Conservation (phyloP, 35 echinoderm and acorn worm genomes). For the Strongylocentrotus purpuratus region DNA sequence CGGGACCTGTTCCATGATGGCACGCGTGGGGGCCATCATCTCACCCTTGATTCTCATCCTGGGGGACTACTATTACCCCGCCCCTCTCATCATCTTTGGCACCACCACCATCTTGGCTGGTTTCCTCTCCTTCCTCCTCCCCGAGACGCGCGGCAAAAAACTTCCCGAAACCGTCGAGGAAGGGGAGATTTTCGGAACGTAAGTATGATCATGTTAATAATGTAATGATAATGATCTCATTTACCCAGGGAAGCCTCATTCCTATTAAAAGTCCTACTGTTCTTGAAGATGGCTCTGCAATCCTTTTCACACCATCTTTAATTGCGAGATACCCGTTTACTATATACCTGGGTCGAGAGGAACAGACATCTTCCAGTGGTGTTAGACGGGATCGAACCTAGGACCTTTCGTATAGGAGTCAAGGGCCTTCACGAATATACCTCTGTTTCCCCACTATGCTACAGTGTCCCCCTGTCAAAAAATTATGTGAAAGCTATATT, state of each 20-base stretch:
- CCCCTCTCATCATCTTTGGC: constrained; percentile 75
- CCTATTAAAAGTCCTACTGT: not conserved
- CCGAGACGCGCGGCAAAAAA: constrained; percentile 61
- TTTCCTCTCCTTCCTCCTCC: constrained; percentile 59
- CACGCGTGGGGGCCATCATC: constrained; percentile 50
- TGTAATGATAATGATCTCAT: not conserved
- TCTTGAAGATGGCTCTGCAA: not conserved
- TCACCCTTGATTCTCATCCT: constrained; percentile 72
- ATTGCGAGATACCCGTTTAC: not conserved
- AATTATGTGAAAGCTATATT: no score
- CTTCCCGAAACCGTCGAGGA: constrained; percentile 81
- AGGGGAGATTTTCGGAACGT: constrained; percentile 70
- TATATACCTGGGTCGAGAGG: not conserved
- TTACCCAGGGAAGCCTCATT: not conserved
- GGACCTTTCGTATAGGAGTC: not conserved
- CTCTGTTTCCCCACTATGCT: not conserved
- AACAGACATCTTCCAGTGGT: no score
- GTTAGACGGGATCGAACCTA: no score
- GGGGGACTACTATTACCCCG: constrained; percentile 64
- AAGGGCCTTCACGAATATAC: not conserved
- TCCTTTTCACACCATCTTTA: not conserved
- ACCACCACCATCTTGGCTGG: constrained; percentile 63
- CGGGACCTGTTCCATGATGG: constrained; percentile 61
- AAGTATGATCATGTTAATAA: constrained; percentile 5
- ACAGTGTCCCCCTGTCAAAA: no score